Evolutionary conservation across 2,888 invertebrate species (phyloP).

Genomic region (Allolobophora icterica): DNA sequence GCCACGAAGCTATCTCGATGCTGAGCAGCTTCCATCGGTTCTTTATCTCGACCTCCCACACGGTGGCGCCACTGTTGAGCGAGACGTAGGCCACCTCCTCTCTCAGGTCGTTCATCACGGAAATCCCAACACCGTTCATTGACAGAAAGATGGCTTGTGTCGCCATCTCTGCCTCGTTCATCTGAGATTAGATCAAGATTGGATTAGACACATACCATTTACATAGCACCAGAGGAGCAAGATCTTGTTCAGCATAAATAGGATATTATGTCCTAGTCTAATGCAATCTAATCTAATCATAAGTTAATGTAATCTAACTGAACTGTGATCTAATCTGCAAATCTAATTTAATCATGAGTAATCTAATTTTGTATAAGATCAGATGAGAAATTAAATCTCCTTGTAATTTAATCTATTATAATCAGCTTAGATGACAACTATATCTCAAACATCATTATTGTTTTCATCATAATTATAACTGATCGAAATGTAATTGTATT

Average conservation of each 20-base stretch:
- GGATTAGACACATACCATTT: neutral
- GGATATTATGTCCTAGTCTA: no score
- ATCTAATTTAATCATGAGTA: no score
- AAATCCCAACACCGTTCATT: slow-evolving; percentile 74
- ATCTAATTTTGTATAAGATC: no score
- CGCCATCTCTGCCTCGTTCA: slow-evolving; percentile 71
- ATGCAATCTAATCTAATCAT: neutral
- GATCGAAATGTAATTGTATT: no score
- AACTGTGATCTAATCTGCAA: neutral
- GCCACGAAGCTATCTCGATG: slow-evolving; percentile 79
- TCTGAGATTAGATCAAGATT: slow-evolving; percentile 48
- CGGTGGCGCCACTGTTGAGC: slow-evolving; percentile 75
- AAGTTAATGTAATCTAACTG: neutral
- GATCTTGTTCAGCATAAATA: neutral
- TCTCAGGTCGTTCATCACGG: slow-evolving; percentile 67
- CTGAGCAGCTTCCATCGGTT: slow-evolving; percentile 81
- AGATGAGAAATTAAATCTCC: no score
- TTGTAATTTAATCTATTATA: no score
- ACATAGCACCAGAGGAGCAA: neutral
- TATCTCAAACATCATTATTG: no score
- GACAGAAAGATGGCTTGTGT: slow-evolving; percentile 76
- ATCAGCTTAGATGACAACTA: no score
- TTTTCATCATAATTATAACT: no score
- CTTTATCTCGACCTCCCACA: slow-evolving; percentile 83
- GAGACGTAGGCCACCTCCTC: slow-evolving; percentile 76